Conservation (phyloP, 1,140 invertebrate genomes). For the Drosophila kanapiae region DNA sequence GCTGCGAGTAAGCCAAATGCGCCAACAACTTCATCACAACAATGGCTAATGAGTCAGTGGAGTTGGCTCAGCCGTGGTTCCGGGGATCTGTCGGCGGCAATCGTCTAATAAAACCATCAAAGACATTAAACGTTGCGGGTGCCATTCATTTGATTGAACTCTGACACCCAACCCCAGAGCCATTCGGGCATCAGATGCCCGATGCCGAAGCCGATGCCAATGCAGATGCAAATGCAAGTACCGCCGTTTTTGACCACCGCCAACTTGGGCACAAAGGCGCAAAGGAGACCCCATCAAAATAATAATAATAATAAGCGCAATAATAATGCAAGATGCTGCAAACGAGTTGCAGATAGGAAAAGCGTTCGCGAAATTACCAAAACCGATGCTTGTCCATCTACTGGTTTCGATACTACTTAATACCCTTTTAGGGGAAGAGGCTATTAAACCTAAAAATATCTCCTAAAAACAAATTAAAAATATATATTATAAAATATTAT, state of each 20-base stretch:
- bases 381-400: slow-evolving; percentile 41
- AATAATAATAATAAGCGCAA: slow-evolving; percentile 74
- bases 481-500: neutral
- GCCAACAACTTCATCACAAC: slow-evolving; percentile 80
- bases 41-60: slow-evolving; percentile 79
- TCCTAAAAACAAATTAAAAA: neutral
- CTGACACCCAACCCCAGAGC: slow-evolving; percentile 58
- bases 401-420: neutral
- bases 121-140: slow-evolving; percentile 81
- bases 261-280: slow-evolving; percentile 44
- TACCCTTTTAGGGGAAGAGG: slow-evolving; percentile 3
- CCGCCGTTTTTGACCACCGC: slow-evolving; percentile 48
- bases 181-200: slow-evolving; percentile 30
- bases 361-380: slow-evolving; percentile 60
- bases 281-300: slow-evolving; percentile 53
- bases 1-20: slow-evolving; percentile 16
- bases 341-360: slow-evolving; percentile 68
- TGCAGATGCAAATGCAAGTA: slow-evolving; percentile 55
- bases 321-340: slow-evolving; percentile 68
- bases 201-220: neutral
- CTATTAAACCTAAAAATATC: too few species aligned
- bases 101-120: slow-evolving; percentile 80
- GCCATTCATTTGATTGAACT: slow-evolving; percentile 81
- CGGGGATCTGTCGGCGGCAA: slow-evolving; percentile 55
- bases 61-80: slow-evolving; percentile 19